A percentile compares a stretch with the other conserved stretches of the same genome.
phyloP scores from a whole-genome alignment of 2,888 invertebrate species.

The Perithous albicinctus region DNA sequence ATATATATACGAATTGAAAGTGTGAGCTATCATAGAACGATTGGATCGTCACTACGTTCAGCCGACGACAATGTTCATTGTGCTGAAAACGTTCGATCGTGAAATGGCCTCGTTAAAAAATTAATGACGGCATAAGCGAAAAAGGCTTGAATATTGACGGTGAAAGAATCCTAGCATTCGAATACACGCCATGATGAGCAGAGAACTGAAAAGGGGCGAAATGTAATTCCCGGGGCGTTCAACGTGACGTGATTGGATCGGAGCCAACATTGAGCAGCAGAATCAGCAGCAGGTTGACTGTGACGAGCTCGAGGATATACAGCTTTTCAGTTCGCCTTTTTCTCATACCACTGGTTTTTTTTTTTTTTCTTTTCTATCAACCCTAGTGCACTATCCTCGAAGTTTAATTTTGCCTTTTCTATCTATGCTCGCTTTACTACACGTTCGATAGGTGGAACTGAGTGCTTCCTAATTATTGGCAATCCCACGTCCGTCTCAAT shows the following conservation, averaged over 20 bases:
- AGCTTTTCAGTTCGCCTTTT: conserved; percentile 5
- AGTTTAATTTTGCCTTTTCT: neutral
- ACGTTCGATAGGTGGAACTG: conserved; percentile 29
- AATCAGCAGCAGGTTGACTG: neutral
- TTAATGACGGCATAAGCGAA: conserved; percentile 7
- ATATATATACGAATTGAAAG: neutral
- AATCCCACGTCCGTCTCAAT: conserved; percentile 39
- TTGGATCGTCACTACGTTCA: neutral
- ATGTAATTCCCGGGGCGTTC: conserved; percentile 12
- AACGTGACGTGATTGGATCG: conserved; percentile 27
- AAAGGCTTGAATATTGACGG: neutral
- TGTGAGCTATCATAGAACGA: neutral
- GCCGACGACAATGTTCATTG: conserved; percentile 14
- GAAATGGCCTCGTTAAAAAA: conserved; percentile 24
- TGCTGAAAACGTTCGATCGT: neutral
- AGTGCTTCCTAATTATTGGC: conserved; percentile 57
- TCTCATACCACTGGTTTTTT: neutral
- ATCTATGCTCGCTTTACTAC: conserved; percentile 3
- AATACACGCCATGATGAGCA: neutral
- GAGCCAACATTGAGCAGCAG: neutral
- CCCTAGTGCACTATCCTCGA: conserved; percentile 8
- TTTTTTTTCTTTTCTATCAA: neutral
- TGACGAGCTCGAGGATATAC: conserved; percentile 13
- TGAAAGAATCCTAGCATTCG: neutral
- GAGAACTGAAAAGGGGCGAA: conserved; percentile 9